Conservation (phyloP, 2,888 invertebrate species). For the Thymelicus acteon region DNA sequence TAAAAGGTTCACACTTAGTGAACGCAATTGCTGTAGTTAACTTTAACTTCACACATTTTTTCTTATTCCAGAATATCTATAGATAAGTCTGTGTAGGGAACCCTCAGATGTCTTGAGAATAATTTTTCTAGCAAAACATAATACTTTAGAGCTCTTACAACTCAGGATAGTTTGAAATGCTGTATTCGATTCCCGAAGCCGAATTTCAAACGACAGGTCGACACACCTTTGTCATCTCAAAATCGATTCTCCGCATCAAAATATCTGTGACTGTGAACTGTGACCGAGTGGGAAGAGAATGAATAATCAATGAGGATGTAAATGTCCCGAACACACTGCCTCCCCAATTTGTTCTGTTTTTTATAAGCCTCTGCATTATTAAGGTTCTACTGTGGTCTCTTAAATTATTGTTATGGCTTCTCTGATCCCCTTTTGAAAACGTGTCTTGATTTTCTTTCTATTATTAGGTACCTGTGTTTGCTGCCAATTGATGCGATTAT, state of each 20-base stretch:
- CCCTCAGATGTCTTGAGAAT: no score
- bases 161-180: no score
- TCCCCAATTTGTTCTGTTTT: slow-evolving; percentile 56
- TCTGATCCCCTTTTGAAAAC: slow-evolving; percentile 41
- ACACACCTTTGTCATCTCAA: slow-evolving; percentile 17
- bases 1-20: no score
- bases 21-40: no score
- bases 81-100: no score
- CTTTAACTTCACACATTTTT: no score
- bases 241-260: slow-evolving; percentile 17
- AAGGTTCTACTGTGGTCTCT: slow-evolving; percentile 59
- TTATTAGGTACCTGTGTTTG: not conserved
- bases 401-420: slow-evolving; percentile 70
- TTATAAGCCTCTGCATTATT: slow-evolving; percentile 72
- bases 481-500: not conserved
- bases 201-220: not conserved
- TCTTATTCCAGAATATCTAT: no score
- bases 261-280: slow-evolving; percentile 14
- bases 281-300: slow-evolving; percentile 15
- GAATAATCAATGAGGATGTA: slow-evolving; percentile 34
- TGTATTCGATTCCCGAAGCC: not conserved
- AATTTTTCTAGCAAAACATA: no score
- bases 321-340: slow-evolving; percentile 29
- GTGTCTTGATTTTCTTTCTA: slow-evolving; percentile 52
- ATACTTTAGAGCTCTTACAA: no score